Conservation (phyloP, 1,140 invertebrate species). For the Eumeta japonica region DNA sequence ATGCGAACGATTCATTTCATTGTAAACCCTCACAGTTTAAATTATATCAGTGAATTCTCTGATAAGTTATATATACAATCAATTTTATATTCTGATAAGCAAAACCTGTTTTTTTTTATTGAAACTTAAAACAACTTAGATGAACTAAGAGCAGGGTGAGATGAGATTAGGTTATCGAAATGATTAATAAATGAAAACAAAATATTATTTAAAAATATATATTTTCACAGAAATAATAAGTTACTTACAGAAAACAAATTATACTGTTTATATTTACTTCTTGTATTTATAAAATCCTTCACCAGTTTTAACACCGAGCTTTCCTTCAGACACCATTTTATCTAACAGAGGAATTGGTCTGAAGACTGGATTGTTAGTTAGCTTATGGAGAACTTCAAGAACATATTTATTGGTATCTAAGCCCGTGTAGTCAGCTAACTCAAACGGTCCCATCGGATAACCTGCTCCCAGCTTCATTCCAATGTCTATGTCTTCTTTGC, state of each 20-base stretch:
- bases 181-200: not conserved
- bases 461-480: slow-evolving; percentile 86
- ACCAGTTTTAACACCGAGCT: slow-evolving; percentile 77
- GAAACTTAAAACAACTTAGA: too few relatives aligned
- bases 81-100: too few relatives aligned
- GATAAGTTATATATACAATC: too few relatives aligned
- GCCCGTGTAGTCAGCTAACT: slow-evolving; percentile 78
- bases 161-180: too few relatives aligned
- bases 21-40: too few relatives aligned
- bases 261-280: slow-evolving; percentile 40
- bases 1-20: too few relatives aligned
- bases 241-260: not conserved
- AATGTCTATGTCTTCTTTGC: slow-evolving; percentile 74
- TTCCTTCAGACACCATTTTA: slow-evolving; percentile 75
- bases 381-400: slow-evolving; percentile 69
- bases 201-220: not conserved
- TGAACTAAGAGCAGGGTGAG: too few relatives aligned
- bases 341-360: slow-evolving; percentile 64
- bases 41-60: too few relatives aligned
- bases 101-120: too few relatives aligned
- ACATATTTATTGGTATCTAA: slow-evolving; percentile 69
- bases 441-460: slow-evolving; percentile 84
- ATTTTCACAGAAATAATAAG: too few relatives aligned
- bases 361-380: slow-evolving; percentile 74
- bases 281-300: slow-evolving; percentile 85